Conservation (phyloP, 92 coral and sea anemone species). For the Epizoanthus fatuus region DNA sequence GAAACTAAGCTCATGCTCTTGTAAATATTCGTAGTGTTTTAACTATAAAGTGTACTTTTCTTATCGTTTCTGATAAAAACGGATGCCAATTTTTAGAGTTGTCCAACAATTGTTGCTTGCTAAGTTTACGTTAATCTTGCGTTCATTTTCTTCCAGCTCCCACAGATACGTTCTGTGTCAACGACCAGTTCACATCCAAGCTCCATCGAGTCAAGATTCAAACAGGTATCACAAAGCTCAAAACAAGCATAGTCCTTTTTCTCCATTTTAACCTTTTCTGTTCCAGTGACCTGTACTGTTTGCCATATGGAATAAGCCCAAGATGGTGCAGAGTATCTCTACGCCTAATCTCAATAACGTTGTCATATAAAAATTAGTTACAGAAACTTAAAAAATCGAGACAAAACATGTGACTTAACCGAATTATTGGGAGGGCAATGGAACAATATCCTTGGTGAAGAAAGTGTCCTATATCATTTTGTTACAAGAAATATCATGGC, state of each 20-base stretch:
- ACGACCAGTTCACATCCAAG: constrained; percentile 95
- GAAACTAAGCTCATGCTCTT: background rate
- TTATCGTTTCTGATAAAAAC: no score
- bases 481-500: no score
- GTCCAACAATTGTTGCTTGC: background rate
- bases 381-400: no score
- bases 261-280: background rate
- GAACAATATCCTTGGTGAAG: no score
- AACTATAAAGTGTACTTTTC: no score
- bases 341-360: no score
- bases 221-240: constrained; percentile 75
- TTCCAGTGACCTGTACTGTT: background rate
- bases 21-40: background rate
- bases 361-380: no score
- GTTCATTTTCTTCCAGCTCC: constrained; percentile 67
- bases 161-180: constrained; percentile 89
- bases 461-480: no score
- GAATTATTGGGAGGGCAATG: no score
- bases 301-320: background rate
- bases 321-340: no score
- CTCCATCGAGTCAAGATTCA: constrained; percentile 98
- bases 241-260: background rate
- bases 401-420: no score
- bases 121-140: background rate
- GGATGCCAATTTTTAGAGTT: background rate